Conservation (phyloP, 2,797 vertebrate genomes). For the Buphagus erythrorhynchus region DNA sequence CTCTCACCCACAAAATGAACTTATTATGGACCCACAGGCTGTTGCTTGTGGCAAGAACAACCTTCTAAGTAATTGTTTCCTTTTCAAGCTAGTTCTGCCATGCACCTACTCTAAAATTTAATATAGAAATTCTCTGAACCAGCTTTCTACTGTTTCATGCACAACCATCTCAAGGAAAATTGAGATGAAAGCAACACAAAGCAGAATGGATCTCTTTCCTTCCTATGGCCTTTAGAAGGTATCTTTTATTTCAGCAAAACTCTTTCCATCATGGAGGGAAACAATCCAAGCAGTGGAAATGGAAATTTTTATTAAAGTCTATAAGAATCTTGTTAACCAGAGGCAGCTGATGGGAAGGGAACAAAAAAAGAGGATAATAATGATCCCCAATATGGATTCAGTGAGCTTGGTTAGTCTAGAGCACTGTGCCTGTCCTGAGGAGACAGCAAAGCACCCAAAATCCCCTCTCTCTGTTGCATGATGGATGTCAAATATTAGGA, state of each 20-base stretch:
- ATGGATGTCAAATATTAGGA: constrained; percentile 49
- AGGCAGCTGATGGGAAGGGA: background rate
- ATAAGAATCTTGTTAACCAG: background rate
- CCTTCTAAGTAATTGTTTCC: background rate
- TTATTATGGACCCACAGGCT: background rate
- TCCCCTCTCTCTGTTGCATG: background rate
- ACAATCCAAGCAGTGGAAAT: fast-evolving
- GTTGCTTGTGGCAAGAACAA: background rate
- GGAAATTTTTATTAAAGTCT: background rate
- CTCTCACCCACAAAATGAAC: background rate
- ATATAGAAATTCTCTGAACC: background rate
- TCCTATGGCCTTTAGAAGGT: fast-evolving
- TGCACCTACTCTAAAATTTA: background rate
- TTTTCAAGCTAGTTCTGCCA: background rate
- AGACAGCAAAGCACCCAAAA: background rate
- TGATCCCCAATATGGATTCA: background rate
- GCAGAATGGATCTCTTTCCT: background rate
- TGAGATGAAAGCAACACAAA: background rate
- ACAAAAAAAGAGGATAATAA: background rate
- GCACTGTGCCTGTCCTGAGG: background rate
- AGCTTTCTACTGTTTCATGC: background rate
- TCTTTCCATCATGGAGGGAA: background rate
- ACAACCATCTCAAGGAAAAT: background rate
- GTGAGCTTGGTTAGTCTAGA: background rate
- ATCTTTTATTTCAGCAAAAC: background rate